Percentiles rank a stretch among this genome's conserved stretches.
Evolutionary conservation across 2,888 invertebrate species (phyloP).

Genomic region (Thyatira batis): DNA sequence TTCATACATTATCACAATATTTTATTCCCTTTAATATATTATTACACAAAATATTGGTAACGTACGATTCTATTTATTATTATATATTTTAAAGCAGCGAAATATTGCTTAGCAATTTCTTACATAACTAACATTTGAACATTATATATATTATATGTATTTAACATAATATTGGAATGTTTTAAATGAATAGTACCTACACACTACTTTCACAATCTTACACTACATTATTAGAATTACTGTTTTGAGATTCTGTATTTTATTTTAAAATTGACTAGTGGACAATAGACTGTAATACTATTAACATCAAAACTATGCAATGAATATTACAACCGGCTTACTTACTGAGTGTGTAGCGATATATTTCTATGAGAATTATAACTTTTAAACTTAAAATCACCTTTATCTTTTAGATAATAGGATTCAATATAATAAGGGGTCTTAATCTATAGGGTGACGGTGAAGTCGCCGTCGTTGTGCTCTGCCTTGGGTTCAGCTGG

Average conservation of each 20-base stretch:
- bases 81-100: constrained; percentile 3
- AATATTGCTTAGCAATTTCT: constrained; percentile 24
- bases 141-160: constrained; percentile 8
- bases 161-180: constrained; percentile 30
- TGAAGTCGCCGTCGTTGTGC: constrained; percentile 71
- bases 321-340: constrained; percentile 12
- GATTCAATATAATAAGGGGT: background rate
- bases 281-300: constrained; percentile 11
- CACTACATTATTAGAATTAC: constrained; percentile 17
- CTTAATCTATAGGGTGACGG: constrained; percentile 65
- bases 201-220: constrained; percentile 36
- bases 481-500: constrained; percentile 62
- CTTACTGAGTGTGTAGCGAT: constrained; percentile 12
- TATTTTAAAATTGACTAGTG: constrained; percentile 48
- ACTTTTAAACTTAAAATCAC: background rate
- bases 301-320: background rate
- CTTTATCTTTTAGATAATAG: background rate
- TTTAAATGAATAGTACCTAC: constrained; percentile 4
- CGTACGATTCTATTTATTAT: constrained; percentile 1
- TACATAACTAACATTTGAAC: constrained; percentile 26
- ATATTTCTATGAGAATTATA: background rate
- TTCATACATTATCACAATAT: constrained; percentile 2
- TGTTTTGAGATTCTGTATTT: constrained; percentile 32
- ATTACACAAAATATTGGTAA: constrained; percentile 23
- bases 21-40: background rate